A percentile compares a stretch with the other conserved stretches of the same genome.
Conservation (phyloP, 2,113 vertebrate genomes). For the Leucopsar rothschildi region DNA sequence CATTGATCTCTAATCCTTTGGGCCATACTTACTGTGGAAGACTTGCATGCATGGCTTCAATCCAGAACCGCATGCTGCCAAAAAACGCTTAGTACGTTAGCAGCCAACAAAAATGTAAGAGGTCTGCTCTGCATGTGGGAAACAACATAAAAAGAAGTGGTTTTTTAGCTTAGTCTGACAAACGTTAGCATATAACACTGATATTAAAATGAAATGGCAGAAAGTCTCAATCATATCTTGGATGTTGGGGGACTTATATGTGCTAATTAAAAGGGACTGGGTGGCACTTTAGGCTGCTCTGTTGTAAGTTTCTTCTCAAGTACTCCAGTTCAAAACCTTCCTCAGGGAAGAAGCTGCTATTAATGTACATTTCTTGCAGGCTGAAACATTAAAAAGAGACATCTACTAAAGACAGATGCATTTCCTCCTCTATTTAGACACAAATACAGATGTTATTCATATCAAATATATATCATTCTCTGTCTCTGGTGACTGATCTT, state of each 20-base stretch:
- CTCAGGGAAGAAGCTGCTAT: slow-evolving; percentile 56
- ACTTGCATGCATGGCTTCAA: slow-evolving; percentile 71
- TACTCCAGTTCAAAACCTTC: slow-evolving; percentile 51
- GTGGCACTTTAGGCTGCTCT: slow-evolving; percentile 60
- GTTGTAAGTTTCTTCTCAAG: slow-evolving; percentile 41
- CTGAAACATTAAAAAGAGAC: slow-evolving; percentile 43
- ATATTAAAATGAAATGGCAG: slow-evolving; percentile 79
- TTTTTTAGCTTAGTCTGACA: slow-evolving; percentile 82
- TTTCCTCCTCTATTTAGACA: slow-evolving; percentile 37
- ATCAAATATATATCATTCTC: slow-evolving; percentile 16
- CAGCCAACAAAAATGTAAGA: slow-evolving; percentile 79
- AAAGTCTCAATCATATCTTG: slow-evolving; percentile 64
- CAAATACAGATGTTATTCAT: slow-evolving; percentile 20
- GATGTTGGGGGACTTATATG: slow-evolving; percentile 58
- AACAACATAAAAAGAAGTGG: slow-evolving; percentile 79
- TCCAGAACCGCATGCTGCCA: slow-evolving; percentile 75
- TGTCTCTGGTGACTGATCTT: not conserved
- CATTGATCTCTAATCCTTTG: slow-evolving; percentile 67
- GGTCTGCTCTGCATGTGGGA: slow-evolving; percentile 82
- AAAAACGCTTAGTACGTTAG: slow-evolving; percentile 80
- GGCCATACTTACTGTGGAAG: slow-evolving; percentile 69
- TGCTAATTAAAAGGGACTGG: slow-evolving; percentile 75
- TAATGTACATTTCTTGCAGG: slow-evolving; percentile 65
- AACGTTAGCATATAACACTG: slow-evolving; percentile 73
- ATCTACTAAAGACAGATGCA: slow-evolving; percentile 44